A percentile compares a stretch with the other conserved stretches of the same genome.
Evolutionary conservation across 2,888 invertebrate species (phyloP).

Genomic region (Eupithecia tripunctaria): DNA sequence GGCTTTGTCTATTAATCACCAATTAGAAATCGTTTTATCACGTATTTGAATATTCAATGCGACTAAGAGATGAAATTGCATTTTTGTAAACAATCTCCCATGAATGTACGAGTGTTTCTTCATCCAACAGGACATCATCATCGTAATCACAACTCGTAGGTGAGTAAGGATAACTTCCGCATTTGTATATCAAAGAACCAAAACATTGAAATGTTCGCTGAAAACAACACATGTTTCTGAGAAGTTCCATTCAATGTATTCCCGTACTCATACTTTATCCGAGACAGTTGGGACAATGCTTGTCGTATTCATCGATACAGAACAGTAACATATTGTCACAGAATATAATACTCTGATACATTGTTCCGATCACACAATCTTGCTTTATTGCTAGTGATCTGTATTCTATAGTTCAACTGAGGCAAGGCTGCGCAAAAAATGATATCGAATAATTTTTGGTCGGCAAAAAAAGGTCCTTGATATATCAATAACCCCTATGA

Average conservation of each 20-base stretch:
- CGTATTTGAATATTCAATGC: conserved; percentile 28
- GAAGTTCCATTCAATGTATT: conserved; percentile 35
- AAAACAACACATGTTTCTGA: conserved; percentile 12
- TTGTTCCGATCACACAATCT: conserved; percentile 58
- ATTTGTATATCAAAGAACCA: background rate
- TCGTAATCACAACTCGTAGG: background rate
- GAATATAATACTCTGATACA: conserved; percentile 25
- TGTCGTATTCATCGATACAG: conserved; percentile 54
- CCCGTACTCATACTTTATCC: conserved; percentile 24
- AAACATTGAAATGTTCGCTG: background rate
- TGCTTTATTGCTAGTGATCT: conserved; percentile 42
- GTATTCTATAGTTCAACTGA: conserved; percentile 25
- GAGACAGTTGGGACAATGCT: conserved; percentile 48
- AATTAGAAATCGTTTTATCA: conserved; percentile 29
- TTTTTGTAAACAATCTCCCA: background rate
- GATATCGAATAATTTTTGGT: conserved; percentile 1
- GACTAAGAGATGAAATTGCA: background rate
- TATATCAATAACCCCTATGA: conserved; percentile 18
- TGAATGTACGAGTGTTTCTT: background rate
- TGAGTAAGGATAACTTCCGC: background rate
- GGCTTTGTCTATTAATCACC: conserved; percentile 7
- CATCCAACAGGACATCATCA: background rate
- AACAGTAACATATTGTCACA: conserved; percentile 45
- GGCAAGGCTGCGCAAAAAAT: conserved; percentile 28
- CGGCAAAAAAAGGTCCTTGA: conserved; percentile 16